phyloP scores from a whole-genome alignment of 2,113 vertebrate species.

The Meleagris gallopavo region DNA sequence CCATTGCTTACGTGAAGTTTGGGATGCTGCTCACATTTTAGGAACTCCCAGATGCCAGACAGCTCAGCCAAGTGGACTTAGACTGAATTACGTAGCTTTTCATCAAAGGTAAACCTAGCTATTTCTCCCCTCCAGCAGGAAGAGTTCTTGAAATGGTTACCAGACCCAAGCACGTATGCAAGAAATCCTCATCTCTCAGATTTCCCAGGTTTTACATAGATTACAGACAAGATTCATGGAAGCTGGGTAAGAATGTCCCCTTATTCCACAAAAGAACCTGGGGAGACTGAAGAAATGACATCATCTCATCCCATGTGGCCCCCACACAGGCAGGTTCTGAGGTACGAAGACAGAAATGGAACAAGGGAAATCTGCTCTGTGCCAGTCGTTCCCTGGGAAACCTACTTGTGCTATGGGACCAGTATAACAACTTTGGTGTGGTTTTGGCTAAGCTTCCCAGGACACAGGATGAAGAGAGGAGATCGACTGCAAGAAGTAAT shows the following conservation, averaged over 20 bases:
- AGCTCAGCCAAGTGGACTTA: neutral
- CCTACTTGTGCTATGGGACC: neutral
- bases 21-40: neutral
- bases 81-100: neutral
- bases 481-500: constrained; percentile 27
- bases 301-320: neutral
- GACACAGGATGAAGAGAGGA: constrained; percentile 6
- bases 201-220: neutral
- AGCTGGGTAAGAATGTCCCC: neutral
- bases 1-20: neutral
- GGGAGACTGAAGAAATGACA: neutral
- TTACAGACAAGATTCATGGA: neutral
- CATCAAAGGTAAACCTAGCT: neutral
- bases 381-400: neutral
- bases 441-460: constrained; percentile 8
- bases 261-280: neutral
- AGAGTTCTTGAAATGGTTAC: neutral
- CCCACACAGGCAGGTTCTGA: neutral
- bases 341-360: neutral
- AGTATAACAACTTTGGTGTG: neutral
- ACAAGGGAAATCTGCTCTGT: neutral
- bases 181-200: neutral
- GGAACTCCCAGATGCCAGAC: neutral
- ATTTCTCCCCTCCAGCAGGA: neutral
- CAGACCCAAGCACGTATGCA: neutral